phyloP scores from a whole-genome alignment of 2,797 vertebrate species.

The Manis crassicaudata region DNA sequence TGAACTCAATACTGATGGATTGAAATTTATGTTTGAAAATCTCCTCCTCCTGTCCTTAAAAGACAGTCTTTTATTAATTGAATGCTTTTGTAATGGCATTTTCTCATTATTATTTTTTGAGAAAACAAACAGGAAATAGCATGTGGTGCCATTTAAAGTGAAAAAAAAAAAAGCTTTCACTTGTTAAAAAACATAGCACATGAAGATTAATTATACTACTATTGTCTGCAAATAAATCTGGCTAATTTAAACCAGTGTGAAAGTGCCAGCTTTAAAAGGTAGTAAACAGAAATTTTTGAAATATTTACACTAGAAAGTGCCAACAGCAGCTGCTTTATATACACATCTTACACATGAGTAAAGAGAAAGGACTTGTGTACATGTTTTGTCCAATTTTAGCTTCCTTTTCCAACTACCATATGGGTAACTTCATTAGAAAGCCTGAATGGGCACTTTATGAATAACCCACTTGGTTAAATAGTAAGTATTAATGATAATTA shows the following conservation, averaged over 20 bases:
- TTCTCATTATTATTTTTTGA: background rate
- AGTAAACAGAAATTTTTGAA: background rate
- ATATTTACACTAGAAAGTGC: background rate
- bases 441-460: background rate
- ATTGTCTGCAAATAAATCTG: background rate
- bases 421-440: background rate
- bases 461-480: background rate
- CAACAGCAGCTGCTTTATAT: background rate
- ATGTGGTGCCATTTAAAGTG: background rate
- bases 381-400: background rate
- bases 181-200: background rate
- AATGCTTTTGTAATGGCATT: background rate
- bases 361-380: background rate
- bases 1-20: background rate
- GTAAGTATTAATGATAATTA: constrained; percentile 7
- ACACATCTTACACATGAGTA: background rate
- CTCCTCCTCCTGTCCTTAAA: background rate
- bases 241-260: background rate
- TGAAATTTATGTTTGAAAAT: constrained; percentile 2
- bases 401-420: background rate
- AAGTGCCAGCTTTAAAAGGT: background rate
- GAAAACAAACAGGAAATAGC: background rate
- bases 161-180: background rate
- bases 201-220: background rate
- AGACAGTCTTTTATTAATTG: background rate